A percentile compares a stretch with the other conserved stretches of the same genome.
Evolutionary conservation across 2,888 invertebrate genomes (phyloP).

Genomic region (Elysia crispata): DNA sequence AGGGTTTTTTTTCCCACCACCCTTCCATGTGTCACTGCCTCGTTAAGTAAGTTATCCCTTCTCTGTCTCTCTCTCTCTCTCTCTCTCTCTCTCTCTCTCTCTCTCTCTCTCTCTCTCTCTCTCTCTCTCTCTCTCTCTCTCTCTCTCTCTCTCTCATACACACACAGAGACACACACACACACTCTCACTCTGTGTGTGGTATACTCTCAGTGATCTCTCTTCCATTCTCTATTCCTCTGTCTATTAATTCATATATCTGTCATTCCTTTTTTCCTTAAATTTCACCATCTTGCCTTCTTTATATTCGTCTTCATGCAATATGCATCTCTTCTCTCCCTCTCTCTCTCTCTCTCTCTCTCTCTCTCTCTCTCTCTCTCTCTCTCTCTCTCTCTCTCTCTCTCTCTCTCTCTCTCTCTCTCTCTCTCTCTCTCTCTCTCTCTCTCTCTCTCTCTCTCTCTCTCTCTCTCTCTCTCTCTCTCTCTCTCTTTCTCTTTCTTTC

Average conservation of each 20-base stretch:
- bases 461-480: constrained; percentile 39
- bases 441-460: not conserved
- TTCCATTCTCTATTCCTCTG: not conserved
- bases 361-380: constrained; percentile 25
- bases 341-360: constrained; percentile 5
- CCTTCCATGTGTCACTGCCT: too few relatives aligned
- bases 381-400: constrained; percentile 39
- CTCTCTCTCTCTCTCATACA: constrained; percentile 7
- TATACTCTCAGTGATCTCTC: constrained; percentile 9
- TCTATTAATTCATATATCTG: not conserved
- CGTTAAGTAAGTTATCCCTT: too few relatives aligned
- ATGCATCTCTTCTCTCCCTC: constrained; percentile 9
- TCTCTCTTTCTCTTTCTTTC: not conserved
- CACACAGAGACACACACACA: not conserved
- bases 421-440: constrained; percentile 19
- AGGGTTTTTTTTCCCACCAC: too few relatives aligned
- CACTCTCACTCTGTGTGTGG: not conserved
- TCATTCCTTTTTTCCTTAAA: constrained; percentile 15
- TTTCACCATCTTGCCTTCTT: constrained; percentile 28
- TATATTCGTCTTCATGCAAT: constrained; percentile 32
- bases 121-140: not conserved
- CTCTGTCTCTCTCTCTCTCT: constrained; percentile 31
- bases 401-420: constrained; percentile 42
- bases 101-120: constrained; percentile 43
- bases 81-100: constrained; percentile 40